Conservation (phyloP, 2,113 vertebrate species). For the Platysteira castanea region DNA sequence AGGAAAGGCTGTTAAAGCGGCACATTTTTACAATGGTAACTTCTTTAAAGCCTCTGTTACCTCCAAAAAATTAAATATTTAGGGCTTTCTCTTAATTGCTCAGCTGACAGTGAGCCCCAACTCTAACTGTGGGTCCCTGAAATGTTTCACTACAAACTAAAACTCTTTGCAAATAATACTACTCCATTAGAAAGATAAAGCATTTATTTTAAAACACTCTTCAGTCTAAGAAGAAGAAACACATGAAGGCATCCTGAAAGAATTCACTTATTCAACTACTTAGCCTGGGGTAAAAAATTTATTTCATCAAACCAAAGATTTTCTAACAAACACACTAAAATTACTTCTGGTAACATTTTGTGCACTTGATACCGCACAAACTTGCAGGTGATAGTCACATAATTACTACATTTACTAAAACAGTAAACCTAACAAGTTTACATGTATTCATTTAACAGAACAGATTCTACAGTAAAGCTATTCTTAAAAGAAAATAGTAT, state of each 20-base stretch:
- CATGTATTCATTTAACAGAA: background rate
- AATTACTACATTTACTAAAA: background rate
- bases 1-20: background rate
- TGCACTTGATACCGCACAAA: background rate
- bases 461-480: background rate
- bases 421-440: background rate
- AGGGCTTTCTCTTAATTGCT: background rate
- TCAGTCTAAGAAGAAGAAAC: background rate
- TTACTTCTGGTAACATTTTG: background rate
- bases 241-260: background rate
- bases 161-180: background rate
- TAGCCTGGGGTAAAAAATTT: background rate
- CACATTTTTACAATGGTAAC: background rate
- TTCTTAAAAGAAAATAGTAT: background rate
- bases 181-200: background rate
- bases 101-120: background rate
- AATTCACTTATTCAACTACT: background rate
- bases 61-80: background rate
- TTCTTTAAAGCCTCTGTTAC: constrained; percentile 10
- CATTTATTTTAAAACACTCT: background rate
- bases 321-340: background rate
- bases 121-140: background rate
- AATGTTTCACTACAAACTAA: background rate
- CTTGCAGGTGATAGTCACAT: background rate
- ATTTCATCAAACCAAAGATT: background rate